Base-by-base conservation (phyloP, 2,888 invertebrate species). In the Leucozona laternaria region DNA sequence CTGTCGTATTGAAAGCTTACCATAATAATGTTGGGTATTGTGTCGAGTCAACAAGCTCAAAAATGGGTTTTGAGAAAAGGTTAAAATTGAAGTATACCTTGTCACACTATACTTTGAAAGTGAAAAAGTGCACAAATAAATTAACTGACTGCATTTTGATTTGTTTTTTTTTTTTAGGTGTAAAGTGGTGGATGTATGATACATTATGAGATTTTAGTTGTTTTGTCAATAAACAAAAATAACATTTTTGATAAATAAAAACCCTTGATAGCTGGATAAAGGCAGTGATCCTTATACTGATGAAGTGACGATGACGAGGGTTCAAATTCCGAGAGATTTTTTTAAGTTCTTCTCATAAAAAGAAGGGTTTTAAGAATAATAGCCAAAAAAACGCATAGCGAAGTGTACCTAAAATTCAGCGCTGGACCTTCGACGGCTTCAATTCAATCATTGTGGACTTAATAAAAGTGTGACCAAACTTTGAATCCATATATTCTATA, bases 41-140 rank as follows among this genome's bases (percentile, higher is more conserved):
- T 66, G 48, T 48, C 31, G 48, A 48, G 48, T 34, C 66, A 66
- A 66, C 66, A 66, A 48, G 64, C 64, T 17, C 10, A 31, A 48
- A 62, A 31, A 45, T 13, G 43, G 17, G 0, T 64, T 45, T 25
- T 45, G 45, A 3, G n/a, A 64, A 58, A 48, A 48, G 64, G 45
- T 31, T 64, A 31, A 48, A 25, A n/a, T 45, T 62, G 6, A 31
- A 48, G 45, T 64, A 31, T 31, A 28, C 5, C 25, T 40, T 25
- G 40, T 62, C 22, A 15, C 28, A 34, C 13, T 31, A 28, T 4
- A 25, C 25, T n/a, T 40, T 28, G n/a, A 11, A 31, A 64, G 43
- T 64, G 43, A 45, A 43, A n/a, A 64, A 48, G 48, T 48, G 34
- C 20, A 20, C 17, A 66, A 34, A 48, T 20, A 66, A 66, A 48